These are phyloP conservation scores for Hyalella azteca DNA, from an alignment of 2,888 invertebrate genomes.

Conservation along the genomic window DNA sequence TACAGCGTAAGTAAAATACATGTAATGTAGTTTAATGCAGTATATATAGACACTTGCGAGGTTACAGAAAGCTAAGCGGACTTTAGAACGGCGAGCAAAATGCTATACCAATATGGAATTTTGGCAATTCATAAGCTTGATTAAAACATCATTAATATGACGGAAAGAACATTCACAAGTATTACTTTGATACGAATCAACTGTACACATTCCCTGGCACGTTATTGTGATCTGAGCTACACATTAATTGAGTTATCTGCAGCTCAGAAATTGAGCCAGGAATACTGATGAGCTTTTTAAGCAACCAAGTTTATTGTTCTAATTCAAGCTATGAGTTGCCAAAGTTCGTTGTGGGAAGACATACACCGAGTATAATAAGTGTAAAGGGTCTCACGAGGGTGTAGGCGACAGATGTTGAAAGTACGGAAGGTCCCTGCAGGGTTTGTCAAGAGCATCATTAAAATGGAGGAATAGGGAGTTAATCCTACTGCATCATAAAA, in stretches of 20 bases:
- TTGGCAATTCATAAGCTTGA: not conserved
- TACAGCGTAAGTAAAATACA: no score
- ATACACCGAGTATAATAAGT: conserved; percentile 11
- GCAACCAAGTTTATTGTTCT: no score
- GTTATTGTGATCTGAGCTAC: no score
- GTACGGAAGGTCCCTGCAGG: conserved; percentile 33
- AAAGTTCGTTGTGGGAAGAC: not conserved
- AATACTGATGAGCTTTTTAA: no score
- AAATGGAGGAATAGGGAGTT: not conserved
- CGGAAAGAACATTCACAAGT: no score
- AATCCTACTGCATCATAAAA: no score
- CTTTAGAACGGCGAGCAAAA: conserved; percentile 13
- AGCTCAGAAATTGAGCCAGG: no score
- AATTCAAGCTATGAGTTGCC: not conserved
- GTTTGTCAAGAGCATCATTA: conserved; percentile 17
- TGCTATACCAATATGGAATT: not conserved
- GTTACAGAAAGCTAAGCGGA: conserved; percentile 17
- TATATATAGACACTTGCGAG: conserved; percentile 12
- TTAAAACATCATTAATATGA: no score
- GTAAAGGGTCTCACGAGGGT: conserved; percentile 29
- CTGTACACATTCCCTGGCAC: no score
- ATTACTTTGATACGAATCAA: no score
- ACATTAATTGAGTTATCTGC: no score
- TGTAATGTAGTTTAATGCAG: no score
- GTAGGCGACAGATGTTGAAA: conserved; percentile 36